These are phyloP conservation scores for Solenodon paradoxus DNA, from an alignment of 2,113 vertebrate species.

Conservation along the genomic window DNA sequence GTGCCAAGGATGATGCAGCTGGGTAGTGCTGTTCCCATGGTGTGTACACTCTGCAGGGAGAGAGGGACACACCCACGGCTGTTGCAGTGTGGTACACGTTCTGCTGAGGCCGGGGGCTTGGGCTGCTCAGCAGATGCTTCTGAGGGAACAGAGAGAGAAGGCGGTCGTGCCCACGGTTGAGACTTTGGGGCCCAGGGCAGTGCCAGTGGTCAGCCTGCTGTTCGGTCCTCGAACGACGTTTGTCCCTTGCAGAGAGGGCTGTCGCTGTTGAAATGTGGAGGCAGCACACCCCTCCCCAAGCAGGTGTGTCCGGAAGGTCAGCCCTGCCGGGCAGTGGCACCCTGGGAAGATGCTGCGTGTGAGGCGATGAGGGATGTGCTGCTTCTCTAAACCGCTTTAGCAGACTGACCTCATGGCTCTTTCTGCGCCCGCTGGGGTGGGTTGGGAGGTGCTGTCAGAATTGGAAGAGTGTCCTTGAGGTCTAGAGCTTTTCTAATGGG, in stretches of 20 bases:
- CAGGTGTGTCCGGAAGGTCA: not conserved
- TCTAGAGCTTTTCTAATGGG: not conserved
- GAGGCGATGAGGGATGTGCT: not conserved
- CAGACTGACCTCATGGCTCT: not conserved
- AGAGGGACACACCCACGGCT: not conserved
- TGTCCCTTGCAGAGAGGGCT: not conserved
- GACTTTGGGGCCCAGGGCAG: not conserved
- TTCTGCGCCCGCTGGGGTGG: not conserved
- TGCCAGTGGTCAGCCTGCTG: not conserved
- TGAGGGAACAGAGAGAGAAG: not conserved
- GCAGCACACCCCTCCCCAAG: not conserved
- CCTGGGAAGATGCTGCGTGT: not conserved
- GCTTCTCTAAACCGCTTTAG: not conserved
- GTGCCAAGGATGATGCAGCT: accelerated
- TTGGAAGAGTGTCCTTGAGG: not conserved
- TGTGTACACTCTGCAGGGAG: not conserved
- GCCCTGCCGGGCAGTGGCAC: not conserved
- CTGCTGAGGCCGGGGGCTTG: not conserved
- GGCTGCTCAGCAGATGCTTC: not conserved
- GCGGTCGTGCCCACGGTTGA: not conserved
- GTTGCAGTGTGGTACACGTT: not conserved
- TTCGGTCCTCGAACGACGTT: too few relatives aligned
- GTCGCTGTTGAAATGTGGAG: not conserved
- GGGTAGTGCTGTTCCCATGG: accelerated
- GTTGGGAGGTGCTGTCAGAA: not conserved